Percentiles rank a stretch among this genome's conserved stretches.
These are phyloP conservation scores for Omphaloscelis lunosa DNA, from an alignment of 2,888 invertebrate genomes.

Conservation along the genomic window DNA sequence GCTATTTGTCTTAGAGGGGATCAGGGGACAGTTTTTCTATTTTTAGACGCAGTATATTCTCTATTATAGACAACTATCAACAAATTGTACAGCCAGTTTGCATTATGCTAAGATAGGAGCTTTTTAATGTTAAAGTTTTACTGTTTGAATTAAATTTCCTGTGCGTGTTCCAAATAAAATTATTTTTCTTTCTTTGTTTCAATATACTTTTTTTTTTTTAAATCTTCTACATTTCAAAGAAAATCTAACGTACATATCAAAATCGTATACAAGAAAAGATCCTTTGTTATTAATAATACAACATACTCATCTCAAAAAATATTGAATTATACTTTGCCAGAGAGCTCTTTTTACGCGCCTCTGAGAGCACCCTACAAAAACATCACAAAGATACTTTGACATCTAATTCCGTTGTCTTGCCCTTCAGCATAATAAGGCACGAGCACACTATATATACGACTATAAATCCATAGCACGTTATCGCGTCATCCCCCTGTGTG, in stretches of 20 bases:
- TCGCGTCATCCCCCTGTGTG: constrained; percentile 73
- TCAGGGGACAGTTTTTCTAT: neutral
- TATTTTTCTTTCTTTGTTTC: neutral
- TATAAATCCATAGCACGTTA: constrained; percentile 71
- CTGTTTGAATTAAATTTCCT: neutral
- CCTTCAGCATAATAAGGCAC: constrained; percentile 58
- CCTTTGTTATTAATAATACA: constrained; percentile 8
- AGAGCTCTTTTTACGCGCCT: constrained; percentile 21
- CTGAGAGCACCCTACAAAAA: constrained; percentile 11
- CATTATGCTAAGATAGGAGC: neutral
- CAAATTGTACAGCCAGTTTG: neutral
- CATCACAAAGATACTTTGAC: constrained; percentile 50
- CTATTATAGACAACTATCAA: neutral
- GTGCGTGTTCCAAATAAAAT: neutral
- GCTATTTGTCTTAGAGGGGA: neutral
- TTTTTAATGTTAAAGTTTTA: neutral
- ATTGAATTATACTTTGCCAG: constrained; percentile 26
- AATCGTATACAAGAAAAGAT: neutral
- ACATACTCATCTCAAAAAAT: neutral
- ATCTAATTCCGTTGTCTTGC: constrained; percentile 58
- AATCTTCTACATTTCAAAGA: neutral
- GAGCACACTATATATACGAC: constrained; percentile 44
- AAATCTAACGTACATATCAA: too few relatives aligned
- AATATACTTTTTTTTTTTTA: neutral
- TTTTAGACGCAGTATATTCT: neutral